phyloP scores from a whole-genome alignment of 2,888 invertebrate species.

The Drosophila villosipedis region DNA sequence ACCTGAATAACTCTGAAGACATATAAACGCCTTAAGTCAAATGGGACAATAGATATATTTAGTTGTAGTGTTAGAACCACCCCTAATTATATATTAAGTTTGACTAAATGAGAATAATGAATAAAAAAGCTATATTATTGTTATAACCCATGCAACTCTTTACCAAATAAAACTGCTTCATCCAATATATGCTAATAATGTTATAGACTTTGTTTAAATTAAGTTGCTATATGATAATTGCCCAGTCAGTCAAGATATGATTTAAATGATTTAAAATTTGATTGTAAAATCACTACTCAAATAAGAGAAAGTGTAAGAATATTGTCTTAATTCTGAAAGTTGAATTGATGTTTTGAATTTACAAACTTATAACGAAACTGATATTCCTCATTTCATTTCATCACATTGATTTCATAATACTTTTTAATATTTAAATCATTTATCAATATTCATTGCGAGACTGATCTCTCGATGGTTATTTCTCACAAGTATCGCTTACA shows the following conservation, averaged over 20 bases:
- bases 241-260: neutral
- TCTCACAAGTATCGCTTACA: conserved; percentile 56
- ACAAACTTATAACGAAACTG: neutral
- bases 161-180: neutral
- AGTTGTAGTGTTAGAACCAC: neutral
- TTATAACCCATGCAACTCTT: neutral
- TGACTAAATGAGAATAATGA: neutral
- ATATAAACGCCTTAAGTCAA: neutral
- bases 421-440: neutral
- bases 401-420: neutral
- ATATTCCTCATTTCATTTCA: neutral
- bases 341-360: neutral
- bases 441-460: neutral
- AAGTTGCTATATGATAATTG: neutral
- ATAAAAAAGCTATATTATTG: neutral
- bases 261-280: neutral
- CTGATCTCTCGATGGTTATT: neutral
- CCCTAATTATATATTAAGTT: neutral
- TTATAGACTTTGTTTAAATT: rapidly evolving
- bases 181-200: neutral
- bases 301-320: neutral
- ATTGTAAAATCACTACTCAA: neutral
- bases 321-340: neutral
- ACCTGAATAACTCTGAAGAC: neutral
- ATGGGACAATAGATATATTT: neutral